Conservation (phyloP, 2,797 vertebrate genomes). For the Petrocephalus schoutedeni region DNA sequence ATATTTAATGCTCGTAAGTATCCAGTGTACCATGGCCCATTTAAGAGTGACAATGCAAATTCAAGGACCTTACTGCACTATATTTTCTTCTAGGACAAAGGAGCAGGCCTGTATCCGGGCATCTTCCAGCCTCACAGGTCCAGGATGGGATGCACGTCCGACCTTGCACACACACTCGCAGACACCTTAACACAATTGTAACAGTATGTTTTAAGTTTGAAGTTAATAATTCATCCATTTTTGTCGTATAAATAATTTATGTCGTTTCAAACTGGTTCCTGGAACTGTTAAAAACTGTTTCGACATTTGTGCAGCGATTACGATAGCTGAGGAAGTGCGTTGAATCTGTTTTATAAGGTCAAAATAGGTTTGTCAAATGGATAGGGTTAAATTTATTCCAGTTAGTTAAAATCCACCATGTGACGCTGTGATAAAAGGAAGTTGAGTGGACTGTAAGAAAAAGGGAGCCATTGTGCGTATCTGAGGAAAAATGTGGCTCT, state of each 20-base stretch:
- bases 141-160: neutral
- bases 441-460: neutral
- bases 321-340: neutral
- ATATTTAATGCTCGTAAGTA: neutral
- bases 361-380: neutral
- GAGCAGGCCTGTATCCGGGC: neutral
- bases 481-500: neutral
- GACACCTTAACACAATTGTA: neutral
- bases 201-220: neutral
- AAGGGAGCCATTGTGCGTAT: neutral
- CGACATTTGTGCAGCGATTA: neutral
- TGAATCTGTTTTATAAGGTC: neutral
- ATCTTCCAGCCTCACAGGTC: neutral
- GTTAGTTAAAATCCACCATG: neutral
- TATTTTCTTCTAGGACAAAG: neutral
- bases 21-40: neutral
- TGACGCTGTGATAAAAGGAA: neutral
- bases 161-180: neutral
- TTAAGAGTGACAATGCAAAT: neutral
- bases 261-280: neutral
- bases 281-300: neutral
- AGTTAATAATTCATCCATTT: neutral
- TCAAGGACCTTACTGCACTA: neutral
- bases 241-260: neutral
- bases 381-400: neutral